Evolutionary conservation across 2,888 invertebrate genomes (phyloP).

Genomic region (Subacronicta megacephala): DNA sequence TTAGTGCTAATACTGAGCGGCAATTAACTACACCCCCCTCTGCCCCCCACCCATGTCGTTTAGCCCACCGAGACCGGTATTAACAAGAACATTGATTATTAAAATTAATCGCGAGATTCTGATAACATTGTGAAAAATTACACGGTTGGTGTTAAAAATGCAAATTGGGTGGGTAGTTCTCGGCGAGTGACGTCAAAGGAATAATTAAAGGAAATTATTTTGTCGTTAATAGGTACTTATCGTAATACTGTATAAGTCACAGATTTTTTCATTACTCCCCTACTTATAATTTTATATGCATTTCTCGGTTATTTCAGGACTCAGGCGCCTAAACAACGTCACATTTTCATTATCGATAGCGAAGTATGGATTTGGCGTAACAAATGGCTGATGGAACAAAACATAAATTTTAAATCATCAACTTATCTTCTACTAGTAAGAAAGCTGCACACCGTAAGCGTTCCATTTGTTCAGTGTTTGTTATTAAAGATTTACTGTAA

Average conservation of each 20-base stretch:
- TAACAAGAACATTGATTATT: conserved; percentile 48
- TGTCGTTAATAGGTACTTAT: conserved; percentile 3
- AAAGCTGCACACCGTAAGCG: too few species aligned
- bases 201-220: conserved; percentile 20
- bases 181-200: conserved; percentile 20
- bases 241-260: not conserved
- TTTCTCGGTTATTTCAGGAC: too few species aligned
- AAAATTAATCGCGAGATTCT: conserved; percentile 37
- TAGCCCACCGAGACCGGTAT: conserved; percentile 18
- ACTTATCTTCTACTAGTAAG: too few species aligned
- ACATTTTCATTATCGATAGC: too few species aligned
- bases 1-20: conserved; percentile 56
- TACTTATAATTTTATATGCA: too few species aligned
- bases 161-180: conserved; percentile 30
- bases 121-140: conserved; percentile 41
- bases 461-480: too few species aligned
- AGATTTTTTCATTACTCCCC: not conserved
- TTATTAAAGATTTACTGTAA: too few species aligned
- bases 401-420: too few species aligned
- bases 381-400: too few species aligned
- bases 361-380: too few species aligned
- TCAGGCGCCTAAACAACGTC: too few species aligned
- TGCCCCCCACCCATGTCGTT: conserved; percentile 15
- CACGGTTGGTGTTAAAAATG: conserved; percentile 30
- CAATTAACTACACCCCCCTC: conserved; percentile 44